Percentiles rank a stretch among this genome's conserved stretches.
phyloP scores from a whole-genome alignment of 2,113 vertebrate species.

The Tragelaphus buxtoni region DNA sequence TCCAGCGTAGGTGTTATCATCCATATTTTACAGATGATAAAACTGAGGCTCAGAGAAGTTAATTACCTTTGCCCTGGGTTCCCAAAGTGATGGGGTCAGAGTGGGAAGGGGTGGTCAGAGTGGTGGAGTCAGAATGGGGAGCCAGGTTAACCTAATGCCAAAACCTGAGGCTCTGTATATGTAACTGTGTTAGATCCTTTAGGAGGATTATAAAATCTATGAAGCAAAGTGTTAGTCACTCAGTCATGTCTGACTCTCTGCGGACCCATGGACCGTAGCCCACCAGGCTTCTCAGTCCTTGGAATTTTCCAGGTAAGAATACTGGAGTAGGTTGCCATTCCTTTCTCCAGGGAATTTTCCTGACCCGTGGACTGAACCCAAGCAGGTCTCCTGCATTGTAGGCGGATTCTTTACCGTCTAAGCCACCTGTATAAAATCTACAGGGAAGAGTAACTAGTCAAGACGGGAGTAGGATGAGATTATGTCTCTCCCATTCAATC shows the following conservation, averaged over 20 bases:
- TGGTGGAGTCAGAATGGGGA: not conserved
- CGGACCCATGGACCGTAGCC: not conserved
- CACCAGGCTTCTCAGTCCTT: not conserved
- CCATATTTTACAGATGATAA: not conserved
- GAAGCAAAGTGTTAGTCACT: not conserved
- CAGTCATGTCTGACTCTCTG: not conserved
- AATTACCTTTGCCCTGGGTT: not conserved
- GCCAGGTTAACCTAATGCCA: not conserved
- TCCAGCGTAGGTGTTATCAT: not conserved
- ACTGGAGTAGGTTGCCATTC: not conserved
- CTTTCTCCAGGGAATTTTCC: not conserved
- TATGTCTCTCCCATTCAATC: not conserved
- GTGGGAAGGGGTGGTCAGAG: not conserved
- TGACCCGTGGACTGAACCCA: not conserved
- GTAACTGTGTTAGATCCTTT: not conserved
- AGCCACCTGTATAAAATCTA: not conserved
- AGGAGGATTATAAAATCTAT: not conserved
- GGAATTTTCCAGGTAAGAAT: not conserved
- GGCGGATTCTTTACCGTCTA: not conserved
- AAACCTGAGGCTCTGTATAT: not conserved
- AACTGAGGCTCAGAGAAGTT: not conserved
- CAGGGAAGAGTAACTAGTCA: not conserved
- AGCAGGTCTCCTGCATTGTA: not conserved
- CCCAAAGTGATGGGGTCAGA: not conserved
- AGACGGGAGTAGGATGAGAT: no score